A percentile compares a stretch with the other conserved stretches of the same genome.
These are phyloP conservation scores for Cryptus viduatorius DNA, from an alignment of 2,888 invertebrate species.

Conservation along the genomic window DNA sequence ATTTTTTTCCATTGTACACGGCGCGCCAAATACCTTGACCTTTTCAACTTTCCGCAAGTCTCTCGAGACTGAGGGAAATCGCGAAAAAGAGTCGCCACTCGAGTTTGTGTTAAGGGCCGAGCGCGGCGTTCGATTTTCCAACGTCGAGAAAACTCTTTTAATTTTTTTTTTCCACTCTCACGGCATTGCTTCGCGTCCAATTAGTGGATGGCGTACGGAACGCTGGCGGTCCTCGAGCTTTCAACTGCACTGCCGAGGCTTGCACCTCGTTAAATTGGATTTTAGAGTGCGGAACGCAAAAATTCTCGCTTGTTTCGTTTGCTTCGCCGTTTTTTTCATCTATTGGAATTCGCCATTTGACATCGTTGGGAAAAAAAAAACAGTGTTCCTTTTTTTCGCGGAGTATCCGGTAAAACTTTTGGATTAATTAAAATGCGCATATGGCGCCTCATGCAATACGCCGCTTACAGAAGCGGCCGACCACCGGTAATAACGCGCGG, in stretches of 20 bases:
- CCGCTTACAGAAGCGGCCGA: not conserved
- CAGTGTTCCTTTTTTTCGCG: not conserved
- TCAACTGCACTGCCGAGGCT: constrained; percentile 34
- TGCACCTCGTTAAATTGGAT: constrained; percentile 58
- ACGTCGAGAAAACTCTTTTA: constrained; percentile 22
- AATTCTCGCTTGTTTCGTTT: constrained; percentile 12
- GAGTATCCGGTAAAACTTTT: not conserved
- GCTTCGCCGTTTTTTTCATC: constrained; percentile 1
- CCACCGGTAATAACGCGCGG: not conserved
- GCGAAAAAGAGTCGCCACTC: constrained; percentile 16
- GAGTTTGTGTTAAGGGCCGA: constrained; percentile 24
- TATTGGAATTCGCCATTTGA: not conserved
- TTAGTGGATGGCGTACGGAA: constrained; percentile 47
- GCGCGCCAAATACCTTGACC: constrained; percentile 39
- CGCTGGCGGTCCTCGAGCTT: constrained; percentile 30
- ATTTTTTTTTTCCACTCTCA: constrained; percentile 19
- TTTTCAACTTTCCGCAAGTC: constrained; percentile 23
- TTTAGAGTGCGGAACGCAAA: constrained; percentile 19
- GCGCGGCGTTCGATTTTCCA: constrained; percentile 46
- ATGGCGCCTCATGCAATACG: not conserved
- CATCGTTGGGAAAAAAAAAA: not conserved
- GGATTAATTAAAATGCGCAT: not conserved
- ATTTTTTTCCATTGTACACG: not conserved
- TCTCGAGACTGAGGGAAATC: constrained; percentile 27
- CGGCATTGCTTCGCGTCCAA: constrained; percentile 54